Base-by-base conservation (phyloP, 2,888 invertebrate genomes). In the Sinohyriopsis cumingii region DNA sequence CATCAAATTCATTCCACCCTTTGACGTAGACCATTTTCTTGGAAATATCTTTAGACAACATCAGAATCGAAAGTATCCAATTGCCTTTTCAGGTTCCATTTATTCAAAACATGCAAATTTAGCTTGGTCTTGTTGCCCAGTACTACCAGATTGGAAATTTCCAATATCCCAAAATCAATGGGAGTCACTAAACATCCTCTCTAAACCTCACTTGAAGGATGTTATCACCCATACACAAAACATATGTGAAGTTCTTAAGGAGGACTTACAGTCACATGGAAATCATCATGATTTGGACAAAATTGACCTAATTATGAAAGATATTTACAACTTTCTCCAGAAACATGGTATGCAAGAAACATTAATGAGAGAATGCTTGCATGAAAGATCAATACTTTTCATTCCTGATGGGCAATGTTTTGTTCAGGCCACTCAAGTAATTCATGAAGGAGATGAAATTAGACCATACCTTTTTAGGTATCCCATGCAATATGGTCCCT, bases 191-290 rank as follows among this genome's bases (percentile, higher is more conserved):
- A 53, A 55, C 20, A 61, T 69, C 22, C 28, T 18, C 24, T 5
- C 57, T 53, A 1, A 68, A 12, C 72, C 72, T 20, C 4, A 7
- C 1, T 54, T 63, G n/a, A 54, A 60, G 15, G 63, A 59, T 18
- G 60, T 72, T 60, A n/a, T 68, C n/a, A 20, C 24, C 2, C 72
- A 72, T 56, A 63, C 65, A 15, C 62, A 68, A 57, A 69, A 69
- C 7, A 55, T 72, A 9, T 69, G 69, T 60, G 57, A 63, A 25
- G 12, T 25, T 4, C 55, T 70, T 54, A 55, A 69, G 45, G 57
- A 65, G 20, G n/a, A 65, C 9, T 28, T 54, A 20, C 45, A 55
- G 33, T 22, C 19, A 24, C 20, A 67, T 61, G 24, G 19, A 63
- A 24, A n/a, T 15, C 19, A 6, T 63, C 24, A 54, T 33, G 55